Conservation (phyloP, 2,113 vertebrate genomes). For the Sturnus vulgaris region DNA sequence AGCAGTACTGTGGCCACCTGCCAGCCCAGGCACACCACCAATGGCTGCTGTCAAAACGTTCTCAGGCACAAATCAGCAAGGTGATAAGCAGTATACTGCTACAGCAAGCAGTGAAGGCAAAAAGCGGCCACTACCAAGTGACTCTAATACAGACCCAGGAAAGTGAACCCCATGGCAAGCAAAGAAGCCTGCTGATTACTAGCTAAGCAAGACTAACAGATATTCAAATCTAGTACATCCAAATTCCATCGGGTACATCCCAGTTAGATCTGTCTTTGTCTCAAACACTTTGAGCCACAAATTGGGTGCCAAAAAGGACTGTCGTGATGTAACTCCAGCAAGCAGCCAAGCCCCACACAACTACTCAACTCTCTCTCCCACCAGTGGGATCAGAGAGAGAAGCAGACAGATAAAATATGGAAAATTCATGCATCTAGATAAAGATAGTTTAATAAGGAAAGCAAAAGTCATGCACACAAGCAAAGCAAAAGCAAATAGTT, state of each 20-base stretch:
- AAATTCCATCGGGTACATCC: rapidly evolving
- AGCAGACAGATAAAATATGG: not conserved
- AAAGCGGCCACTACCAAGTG: not conserved
- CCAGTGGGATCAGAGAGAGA: rapidly evolving
- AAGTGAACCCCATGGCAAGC: not conserved
- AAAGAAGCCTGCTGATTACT: not conserved
- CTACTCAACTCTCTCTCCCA: not conserved
- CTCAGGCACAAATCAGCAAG: not conserved
- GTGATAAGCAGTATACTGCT: not conserved
- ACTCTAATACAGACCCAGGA: not conserved
- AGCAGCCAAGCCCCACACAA: not conserved
- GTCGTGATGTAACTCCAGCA: rapidly evolving
- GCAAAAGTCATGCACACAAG: not conserved
- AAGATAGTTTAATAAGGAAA: not conserved
- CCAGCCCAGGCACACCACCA: not conserved
- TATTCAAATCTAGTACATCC: not conserved
- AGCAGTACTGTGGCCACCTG: not conserved
- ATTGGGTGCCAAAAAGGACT: not conserved
- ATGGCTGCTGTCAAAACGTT: not conserved
- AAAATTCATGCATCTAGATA: not conserved
- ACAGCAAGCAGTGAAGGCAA: not conserved
- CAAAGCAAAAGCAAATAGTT: not conserved
- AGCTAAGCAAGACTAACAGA: not conserved
- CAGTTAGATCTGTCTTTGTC: not conserved
- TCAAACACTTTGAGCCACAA: not conserved